phyloP scores from a whole-genome alignment of 2,797 vertebrate species.

The Halcyon chelicuti region DNA sequence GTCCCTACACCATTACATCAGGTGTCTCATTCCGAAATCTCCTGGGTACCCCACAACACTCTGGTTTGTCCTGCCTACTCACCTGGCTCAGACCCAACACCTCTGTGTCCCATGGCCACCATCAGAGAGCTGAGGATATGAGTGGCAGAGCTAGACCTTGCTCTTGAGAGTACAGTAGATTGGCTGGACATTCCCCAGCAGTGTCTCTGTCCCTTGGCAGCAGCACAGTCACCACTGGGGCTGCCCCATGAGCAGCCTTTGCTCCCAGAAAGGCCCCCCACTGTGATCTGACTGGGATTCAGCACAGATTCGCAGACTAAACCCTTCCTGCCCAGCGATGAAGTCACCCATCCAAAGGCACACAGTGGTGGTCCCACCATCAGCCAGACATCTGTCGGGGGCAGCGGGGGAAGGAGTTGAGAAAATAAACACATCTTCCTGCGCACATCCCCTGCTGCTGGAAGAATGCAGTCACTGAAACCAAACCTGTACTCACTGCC shows the following conservation, averaged over 20 bases:
- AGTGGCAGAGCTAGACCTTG: background rate
- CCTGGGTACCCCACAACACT: background rate
- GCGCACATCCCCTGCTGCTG: fast-evolving
- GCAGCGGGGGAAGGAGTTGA: background rate
- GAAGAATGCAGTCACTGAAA: background rate
- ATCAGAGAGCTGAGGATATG: background rate
- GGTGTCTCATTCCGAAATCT: background rate
- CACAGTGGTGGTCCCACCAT: fast-evolving
- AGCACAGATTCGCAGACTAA: background rate
- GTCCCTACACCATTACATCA: background rate
- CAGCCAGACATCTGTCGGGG: background rate
- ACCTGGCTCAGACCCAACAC: background rate
- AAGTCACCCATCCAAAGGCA: background rate
- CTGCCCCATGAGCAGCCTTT: background rate
- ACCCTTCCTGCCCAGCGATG: background rate
- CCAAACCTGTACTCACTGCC: background rate
- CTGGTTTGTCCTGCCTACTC: background rate
- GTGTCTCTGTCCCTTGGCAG: background rate
- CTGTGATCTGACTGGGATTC: background rate
- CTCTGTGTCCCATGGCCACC: background rate
- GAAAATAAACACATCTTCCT: background rate
- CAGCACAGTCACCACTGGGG: background rate
- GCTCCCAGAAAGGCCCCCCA: background rate
- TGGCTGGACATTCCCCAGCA: background rate
- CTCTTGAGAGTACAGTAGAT: fast-evolving